phyloP scores from a whole-genome alignment of 2,797 vertebrate species.

The Trachops cirrhosus region DNA sequence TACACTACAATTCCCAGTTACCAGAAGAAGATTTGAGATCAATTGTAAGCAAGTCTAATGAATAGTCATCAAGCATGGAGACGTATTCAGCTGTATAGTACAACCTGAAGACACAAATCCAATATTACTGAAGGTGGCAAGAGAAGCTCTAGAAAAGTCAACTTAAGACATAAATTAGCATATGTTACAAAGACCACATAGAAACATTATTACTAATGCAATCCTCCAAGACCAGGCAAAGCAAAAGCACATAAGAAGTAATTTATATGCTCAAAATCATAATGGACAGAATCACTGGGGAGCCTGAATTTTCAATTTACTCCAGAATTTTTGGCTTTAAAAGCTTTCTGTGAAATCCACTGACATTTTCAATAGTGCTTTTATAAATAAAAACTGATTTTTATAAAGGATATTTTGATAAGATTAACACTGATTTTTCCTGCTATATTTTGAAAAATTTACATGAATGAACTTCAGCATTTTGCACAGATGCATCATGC shows the following conservation, averaged over 20 bases:
- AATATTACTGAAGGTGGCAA: not conserved
- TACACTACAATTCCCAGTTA: not conserved
- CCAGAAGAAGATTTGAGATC: not conserved
- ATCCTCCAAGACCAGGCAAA: constrained; percentile 47
- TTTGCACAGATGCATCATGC: not conserved
- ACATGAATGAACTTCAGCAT: not conserved
- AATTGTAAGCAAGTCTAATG: not conserved
- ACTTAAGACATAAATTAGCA: constrained; percentile 41
- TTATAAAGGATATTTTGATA: not conserved
- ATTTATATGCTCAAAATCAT: constrained; percentile 11
- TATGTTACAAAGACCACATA: constrained; percentile 4
- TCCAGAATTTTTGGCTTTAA: constrained; percentile 60
- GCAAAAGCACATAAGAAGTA: constrained; percentile 46
- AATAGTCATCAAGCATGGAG: not conserved
- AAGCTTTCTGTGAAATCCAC: constrained; percentile 56
- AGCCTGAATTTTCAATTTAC: constrained; percentile 36
- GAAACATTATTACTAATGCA: constrained; percentile 20
- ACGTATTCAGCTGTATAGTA: not conserved
- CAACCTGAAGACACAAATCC: not conserved
- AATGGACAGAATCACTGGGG: constrained; percentile 3
- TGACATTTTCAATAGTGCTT: constrained; percentile 15
- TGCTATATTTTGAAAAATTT: not conserved
- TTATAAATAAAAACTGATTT: constrained; percentile 36
- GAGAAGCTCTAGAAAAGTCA: constrained; percentile 17
- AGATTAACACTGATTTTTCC: not conserved